Percentiles rank a stretch among this genome's conserved stretches.
These are phyloP conservation scores for Pseudeuparius sepicola DNA, from an alignment of 2,888 invertebrate species.

Conservation along the genomic window DNA sequence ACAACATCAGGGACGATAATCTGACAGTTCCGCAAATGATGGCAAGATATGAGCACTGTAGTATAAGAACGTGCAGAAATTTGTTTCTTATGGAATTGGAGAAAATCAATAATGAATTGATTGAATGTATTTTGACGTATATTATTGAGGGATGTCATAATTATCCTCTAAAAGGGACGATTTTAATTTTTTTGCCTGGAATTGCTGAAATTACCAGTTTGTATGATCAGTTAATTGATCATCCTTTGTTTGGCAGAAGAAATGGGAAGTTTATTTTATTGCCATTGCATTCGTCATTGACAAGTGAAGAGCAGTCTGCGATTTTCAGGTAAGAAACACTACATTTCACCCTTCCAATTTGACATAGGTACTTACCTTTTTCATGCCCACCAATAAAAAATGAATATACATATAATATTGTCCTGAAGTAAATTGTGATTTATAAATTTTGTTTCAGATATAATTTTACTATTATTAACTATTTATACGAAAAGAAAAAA, in stretches of 20 bases:
- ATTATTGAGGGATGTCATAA: conserved; percentile 60
- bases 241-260: conserved; percentile 52
- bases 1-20: conserved; percentile 59
- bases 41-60: conserved; percentile 54
- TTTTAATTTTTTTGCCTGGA: conserved; percentile 70
- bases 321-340: conserved; percentile 47
- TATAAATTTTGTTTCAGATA: too few relatives aligned
- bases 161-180: conserved; percentile 62
- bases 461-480: too few relatives aligned
- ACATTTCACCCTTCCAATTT: background rate
- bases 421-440: too few relatives aligned
- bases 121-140: conserved; percentile 60
- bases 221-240: conserved; percentile 57
- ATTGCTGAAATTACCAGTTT: conserved; percentile 66
- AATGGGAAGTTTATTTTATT: conserved; percentile 59
- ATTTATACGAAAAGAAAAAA: too few relatives aligned
- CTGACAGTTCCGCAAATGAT: conserved; percentile 56
- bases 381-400: too few relatives aligned
- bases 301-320: conserved; percentile 71
- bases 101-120: conserved; percentile 66
- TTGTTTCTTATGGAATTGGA: conserved; percentile 68
- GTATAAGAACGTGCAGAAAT: conserved; percentile 57
- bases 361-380: too few relatives aligned
- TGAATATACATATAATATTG: too few relatives aligned
- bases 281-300: conserved; percentile 78